phyloP scores from a whole-genome alignment of 2,113 vertebrate genomes.

The Paramormyrops kingsleyae region DNA sequence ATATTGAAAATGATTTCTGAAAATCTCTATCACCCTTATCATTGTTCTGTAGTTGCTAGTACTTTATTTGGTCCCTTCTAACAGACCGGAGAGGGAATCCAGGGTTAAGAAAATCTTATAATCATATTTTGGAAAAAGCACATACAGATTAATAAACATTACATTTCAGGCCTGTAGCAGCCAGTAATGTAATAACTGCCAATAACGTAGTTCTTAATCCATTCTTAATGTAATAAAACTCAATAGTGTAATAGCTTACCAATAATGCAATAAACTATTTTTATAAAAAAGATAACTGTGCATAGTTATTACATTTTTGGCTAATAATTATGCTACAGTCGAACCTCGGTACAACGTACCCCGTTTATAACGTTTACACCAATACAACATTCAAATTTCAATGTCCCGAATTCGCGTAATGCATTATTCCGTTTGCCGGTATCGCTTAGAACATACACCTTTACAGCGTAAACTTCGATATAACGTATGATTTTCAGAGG shows the following conservation, averaged over 20 bases:
- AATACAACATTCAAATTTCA: too few relatives aligned
- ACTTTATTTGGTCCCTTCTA: not conserved
- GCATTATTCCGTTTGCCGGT: too few relatives aligned
- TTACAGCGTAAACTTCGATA: too few relatives aligned
- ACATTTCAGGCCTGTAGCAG: not conserved
- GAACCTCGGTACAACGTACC: too few relatives aligned
- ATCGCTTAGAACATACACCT: too few relatives aligned
- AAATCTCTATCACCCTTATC: not conserved
- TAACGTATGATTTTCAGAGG: too few relatives aligned
- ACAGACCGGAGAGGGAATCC: not conserved
- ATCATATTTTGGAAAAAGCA: not conserved
- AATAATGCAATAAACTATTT: not conserved
- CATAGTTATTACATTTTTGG: slow-evolving; percentile 49
- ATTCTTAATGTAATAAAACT: too few relatives aligned
- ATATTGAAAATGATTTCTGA: not conserved
- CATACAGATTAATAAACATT: not conserved
- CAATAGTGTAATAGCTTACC: not conserved
- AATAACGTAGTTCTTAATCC: too few relatives aligned
- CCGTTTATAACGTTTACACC: too few relatives aligned
- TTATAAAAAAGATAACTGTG: not conserved
- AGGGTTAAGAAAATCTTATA: not conserved
- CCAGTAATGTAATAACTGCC: not conserved
- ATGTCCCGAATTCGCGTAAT: too few relatives aligned
- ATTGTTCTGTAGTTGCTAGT: not conserved
- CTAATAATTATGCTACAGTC: too few relatives aligned